Conservation (phyloP, 2,888 invertebrate species). For the Caenorhabditis sp. region DNA sequence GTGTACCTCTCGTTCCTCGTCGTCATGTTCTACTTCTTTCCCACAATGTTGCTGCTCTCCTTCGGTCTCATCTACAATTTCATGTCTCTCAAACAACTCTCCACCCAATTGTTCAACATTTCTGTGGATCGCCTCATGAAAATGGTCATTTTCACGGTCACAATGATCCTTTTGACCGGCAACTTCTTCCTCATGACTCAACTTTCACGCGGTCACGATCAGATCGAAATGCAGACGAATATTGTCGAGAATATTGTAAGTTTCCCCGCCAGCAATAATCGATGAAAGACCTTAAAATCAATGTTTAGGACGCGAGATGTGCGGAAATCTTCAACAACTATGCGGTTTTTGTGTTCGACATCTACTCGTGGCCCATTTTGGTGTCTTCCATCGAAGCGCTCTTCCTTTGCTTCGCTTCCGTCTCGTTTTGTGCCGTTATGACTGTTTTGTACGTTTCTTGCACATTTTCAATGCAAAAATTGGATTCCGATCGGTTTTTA, state of each 20-base stretch:
- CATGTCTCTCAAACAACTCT: constrained; percentile 36
- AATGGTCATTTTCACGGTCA: constrained; percentile 7
- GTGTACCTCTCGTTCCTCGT: constrained; percentile 37
- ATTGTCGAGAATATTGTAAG: constrained; percentile 10
- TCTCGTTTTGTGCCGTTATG: constrained; percentile 21
- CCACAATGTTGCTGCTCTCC: constrained; percentile 43
- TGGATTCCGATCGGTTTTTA: too few species aligned
- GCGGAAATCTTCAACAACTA: constrained; percentile 22
- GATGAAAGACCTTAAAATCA: not conserved
- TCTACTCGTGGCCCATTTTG: constrained; percentile 21
- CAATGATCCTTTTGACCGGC: constrained; percentile 9
- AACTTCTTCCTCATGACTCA: constrained; percentile 20
- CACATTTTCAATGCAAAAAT: too few species aligned
- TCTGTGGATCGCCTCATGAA: constrained; percentile 39
- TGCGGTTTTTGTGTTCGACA: constrained; percentile 38
- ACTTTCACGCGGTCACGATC: constrained; percentile 3
- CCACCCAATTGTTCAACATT: constrained; percentile 24
- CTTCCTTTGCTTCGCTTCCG: constrained; percentile 3
- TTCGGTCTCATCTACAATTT: constrained; percentile 50
- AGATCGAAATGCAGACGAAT: constrained; percentile 7
- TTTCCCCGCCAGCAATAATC: not conserved
- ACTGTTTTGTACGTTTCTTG: constrained; percentile 44
- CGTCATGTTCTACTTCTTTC: constrained; percentile 39
- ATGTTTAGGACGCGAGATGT: constrained; percentile 8
- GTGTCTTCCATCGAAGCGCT: constrained; percentile 33